phyloP scores from a whole-genome alignment of 2,113 vertebrate genomes.

The Hippopotamus amphibius region DNA sequence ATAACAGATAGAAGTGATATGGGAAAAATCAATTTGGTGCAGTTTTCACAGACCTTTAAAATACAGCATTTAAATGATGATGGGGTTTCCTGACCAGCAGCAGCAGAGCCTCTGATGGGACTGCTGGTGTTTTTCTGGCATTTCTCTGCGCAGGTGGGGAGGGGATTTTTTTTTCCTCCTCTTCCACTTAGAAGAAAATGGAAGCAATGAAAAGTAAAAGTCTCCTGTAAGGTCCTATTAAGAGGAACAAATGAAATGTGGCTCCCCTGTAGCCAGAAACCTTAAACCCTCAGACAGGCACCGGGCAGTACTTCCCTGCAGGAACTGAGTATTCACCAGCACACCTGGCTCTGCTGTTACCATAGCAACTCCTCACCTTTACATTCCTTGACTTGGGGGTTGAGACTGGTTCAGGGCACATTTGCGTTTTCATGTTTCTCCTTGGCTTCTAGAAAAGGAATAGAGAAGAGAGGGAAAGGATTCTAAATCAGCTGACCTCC shows the following conservation, averaged over 20 bases:
- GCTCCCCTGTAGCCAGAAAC: slow-evolving; percentile 44
- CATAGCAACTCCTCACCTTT: slow-evolving; percentile 74
- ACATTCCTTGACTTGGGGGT: slow-evolving; percentile 67
- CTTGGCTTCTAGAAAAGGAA: slow-evolving; percentile 33
- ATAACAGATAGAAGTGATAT: slow-evolving; percentile 64
- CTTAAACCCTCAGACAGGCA: neutral
- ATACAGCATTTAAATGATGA: slow-evolving; percentile 72
- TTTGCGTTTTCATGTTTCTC: slow-evolving; percentile 59
- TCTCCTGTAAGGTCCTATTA: slow-evolving; percentile 66
- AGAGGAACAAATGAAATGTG: slow-evolving; percentile 69
- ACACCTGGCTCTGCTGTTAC: slow-evolving; percentile 68
- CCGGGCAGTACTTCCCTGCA: neutral
- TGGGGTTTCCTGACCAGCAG: slow-evolving; percentile 64
- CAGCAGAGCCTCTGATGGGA: slow-evolving; percentile 29
- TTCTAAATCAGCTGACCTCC: neutral
- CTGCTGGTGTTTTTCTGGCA: neutral
- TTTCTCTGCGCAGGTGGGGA: slow-evolving; percentile 48
- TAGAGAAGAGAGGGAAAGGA: neutral
- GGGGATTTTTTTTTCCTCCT: neutral
- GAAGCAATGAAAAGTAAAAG: slow-evolving; percentile 64
- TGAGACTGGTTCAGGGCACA: slow-evolving; percentile 42
- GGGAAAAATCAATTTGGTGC: slow-evolving; percentile 75
- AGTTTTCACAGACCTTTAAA: slow-evolving; percentile 76
- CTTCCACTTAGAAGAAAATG: slow-evolving; percentile 67
- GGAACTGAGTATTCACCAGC: slow-evolving; percentile 41